Percentiles rank a stretch among this genome's conserved stretches.
Conservation (phyloP, 2,797 vertebrate genomes). For the Parauchenoglanis ngamensis region DNA sequence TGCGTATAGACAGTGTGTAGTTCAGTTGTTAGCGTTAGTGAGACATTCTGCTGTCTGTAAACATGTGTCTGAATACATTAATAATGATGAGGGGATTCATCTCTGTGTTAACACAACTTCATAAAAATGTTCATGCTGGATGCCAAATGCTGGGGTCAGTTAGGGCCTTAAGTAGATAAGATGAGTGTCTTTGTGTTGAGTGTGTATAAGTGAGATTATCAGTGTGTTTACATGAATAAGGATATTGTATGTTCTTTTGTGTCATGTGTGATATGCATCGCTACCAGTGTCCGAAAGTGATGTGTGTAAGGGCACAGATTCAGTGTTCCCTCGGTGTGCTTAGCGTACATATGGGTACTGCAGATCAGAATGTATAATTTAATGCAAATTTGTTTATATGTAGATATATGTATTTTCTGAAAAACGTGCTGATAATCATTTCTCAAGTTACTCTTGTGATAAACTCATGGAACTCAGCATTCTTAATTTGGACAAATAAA, state of each 20-base stretch:
- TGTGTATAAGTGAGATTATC: not conserved
- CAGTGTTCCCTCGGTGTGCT: not conserved
- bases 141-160: not conserved
- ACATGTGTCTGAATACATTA: not conserved
- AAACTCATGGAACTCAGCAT: not conserved
- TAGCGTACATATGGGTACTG: not conserved
- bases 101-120: not conserved
- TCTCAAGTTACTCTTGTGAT: not conserved
- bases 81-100: not conserved
- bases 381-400: not conserved
- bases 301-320: not conserved
- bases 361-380: not conserved
- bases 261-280: not conserved
- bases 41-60: not conserved
- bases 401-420: not conserved
- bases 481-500: not conserved
- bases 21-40: not conserved
- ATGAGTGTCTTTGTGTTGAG: not conserved
- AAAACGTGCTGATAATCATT: not conserved
- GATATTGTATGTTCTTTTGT: not conserved
- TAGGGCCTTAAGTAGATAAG: not conserved
- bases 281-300: not conserved
- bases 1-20: not conserved
- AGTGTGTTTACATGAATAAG: not conserved
- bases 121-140: not conserved